These are phyloP conservation scores for Ptilodon capucinus DNA, from an alignment of 2,888 invertebrate genomes.

Conservation along the genomic window DNA sequence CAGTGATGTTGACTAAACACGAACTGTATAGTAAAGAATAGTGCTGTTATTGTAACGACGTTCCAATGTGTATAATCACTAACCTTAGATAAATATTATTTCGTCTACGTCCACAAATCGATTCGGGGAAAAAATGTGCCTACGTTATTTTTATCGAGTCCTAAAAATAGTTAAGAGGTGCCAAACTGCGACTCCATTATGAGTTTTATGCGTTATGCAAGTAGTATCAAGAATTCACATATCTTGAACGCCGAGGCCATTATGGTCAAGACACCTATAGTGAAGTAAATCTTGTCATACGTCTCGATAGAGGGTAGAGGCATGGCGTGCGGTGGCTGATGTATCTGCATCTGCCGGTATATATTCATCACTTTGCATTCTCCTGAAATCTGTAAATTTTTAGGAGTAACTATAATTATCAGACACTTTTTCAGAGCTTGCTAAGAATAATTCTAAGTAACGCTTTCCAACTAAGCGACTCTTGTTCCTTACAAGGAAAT, in stretches of 20 bases:
- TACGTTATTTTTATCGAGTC: too few relatives aligned
- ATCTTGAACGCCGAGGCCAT: conserved; percentile 35
- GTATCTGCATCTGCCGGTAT: background rate
- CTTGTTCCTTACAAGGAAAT: too few relatives aligned
- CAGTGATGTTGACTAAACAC: conserved; percentile 40
- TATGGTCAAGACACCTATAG: conserved; percentile 39
- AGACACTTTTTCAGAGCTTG: too few relatives aligned
- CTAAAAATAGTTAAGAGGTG: too few relatives aligned
- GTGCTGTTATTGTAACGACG: conserved; percentile 18
- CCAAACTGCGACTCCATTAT: too few relatives aligned
- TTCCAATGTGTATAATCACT: conserved; percentile 1
- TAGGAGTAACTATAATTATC: too few relatives aligned
- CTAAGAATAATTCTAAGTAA: too few relatives aligned
- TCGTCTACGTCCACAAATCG: too few relatives aligned
- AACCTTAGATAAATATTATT: background rate
- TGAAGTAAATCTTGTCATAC: conserved; percentile 41
- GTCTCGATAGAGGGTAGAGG: background rate
- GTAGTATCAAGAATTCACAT: conserved; percentile 29
- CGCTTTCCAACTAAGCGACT: too few relatives aligned
- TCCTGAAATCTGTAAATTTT: conserved; percentile 27
- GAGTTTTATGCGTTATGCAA: too few relatives aligned
- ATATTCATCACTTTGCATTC: conserved; percentile 21
- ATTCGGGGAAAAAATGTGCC: too few relatives aligned
- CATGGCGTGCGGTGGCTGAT: background rate
- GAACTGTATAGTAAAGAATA: conserved; percentile 28